Base-by-base conservation (phyloP, 1,140 invertebrate genomes). In the Brachionus rotundiformis region DNA sequence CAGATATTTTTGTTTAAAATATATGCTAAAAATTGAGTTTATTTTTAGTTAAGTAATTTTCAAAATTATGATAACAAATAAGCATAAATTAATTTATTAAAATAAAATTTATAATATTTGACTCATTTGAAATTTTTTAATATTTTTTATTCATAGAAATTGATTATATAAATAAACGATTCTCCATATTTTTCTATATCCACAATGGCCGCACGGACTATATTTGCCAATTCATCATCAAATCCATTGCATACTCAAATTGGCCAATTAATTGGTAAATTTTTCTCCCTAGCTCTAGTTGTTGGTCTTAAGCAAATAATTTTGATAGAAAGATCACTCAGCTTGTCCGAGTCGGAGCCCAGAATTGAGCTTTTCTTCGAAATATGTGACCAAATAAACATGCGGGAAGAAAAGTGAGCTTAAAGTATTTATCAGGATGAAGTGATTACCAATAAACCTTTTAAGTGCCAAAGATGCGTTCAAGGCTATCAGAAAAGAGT, bases 291-390 rank as follows among this genome's bases (percentile, higher is more conserved):
- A 23, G 13, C 10, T 16, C 11, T 68, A 61, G n/a, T n/a, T n/a
- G n/a, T n/a, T 49, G 13, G 3, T 41, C 33, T 6, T 44, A 65
- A 16, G 10, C n/a, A 68, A 77, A n/a, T 75, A 82, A 76, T 75
- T 83, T 82, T 73, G 90, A 90, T 73, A 88, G 96, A 98, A 89
- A 92, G 94, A 91, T 95, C 95, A 41, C 98, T 96, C 83, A 95
- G 97, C 92, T 92, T 92, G 47, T 91, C 90, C 33, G 89, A 97
- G 84, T 92, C 94, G 5, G 95, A 94, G 25, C 96, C 98, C 88
- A 96, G 98, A 86, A 98, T 96, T 96, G 93, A 92, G 13, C 90
- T 98, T 41, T 98, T 97, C 87, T 97, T 99, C 93, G 96, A 99
- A 91, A 97, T 99, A 85, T 98, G 96, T 90, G 97, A 99, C 89